phyloP scores from a whole-genome alignment of 2,113 vertebrate species.

The Panthera tigris region DNA sequence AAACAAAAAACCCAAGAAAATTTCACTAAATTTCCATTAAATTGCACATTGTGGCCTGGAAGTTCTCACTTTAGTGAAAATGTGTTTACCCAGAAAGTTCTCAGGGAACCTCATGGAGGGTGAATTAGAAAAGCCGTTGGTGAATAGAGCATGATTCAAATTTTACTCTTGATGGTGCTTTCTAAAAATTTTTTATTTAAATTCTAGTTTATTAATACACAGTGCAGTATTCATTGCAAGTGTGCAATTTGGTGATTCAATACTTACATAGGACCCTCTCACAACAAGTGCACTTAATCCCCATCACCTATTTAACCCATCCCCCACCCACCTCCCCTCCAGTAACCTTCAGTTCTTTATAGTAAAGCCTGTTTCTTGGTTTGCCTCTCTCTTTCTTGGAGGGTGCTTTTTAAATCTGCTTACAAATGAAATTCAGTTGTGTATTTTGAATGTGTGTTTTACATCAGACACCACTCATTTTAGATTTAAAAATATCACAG shows the following conservation, averaged over 20 bases:
- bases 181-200: not conserved
- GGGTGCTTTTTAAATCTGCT: not conserved
- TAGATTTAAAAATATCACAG: not conserved
- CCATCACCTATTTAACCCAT: not conserved
- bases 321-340: not conserved
- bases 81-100: not conserved
- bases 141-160: not conserved
- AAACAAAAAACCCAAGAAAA: not conserved
- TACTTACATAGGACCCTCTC: not conserved
- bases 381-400: not conserved
- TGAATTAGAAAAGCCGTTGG: not conserved
- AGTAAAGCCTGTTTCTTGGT: not conserved
- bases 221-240: not conserved
- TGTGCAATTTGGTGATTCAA: not conserved
- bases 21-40: conserved; percentile 30
- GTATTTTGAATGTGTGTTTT: not conserved
- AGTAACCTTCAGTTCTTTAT: not conserved
- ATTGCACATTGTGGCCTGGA: not conserved
- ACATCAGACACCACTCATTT: not conserved
- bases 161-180: not conserved
- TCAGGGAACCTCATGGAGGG: not conserved
- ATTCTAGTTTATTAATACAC: not conserved
- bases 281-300: not conserved
- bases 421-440: not conserved
- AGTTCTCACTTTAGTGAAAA: conserved; percentile 26